A percentile compares a stretch with the other conserved stretches of the same genome.
Evolutionary conservation across 2,888 invertebrate species (phyloP).

Genomic region (Tetragonisca angustula): DNA sequence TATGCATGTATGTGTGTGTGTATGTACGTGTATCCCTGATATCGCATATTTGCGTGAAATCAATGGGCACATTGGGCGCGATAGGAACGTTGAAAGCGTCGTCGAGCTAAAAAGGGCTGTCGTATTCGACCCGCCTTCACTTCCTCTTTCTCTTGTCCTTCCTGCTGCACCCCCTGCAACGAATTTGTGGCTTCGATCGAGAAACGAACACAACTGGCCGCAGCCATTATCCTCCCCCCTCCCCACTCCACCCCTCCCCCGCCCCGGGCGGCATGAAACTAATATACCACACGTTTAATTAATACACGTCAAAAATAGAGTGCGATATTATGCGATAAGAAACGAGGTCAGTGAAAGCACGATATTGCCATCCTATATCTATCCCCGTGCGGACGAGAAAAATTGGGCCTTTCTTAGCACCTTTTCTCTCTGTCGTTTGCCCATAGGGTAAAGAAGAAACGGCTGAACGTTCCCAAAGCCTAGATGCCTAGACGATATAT

Average conservation of each 20-base stretch:
- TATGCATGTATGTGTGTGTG: too few species aligned
- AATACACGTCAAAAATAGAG: conserved; percentile 23
- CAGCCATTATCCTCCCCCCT: neutral
- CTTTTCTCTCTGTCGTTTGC: neutral
- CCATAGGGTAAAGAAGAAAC: neutral
- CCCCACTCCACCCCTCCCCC: too few species aligned
- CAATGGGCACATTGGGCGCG: conserved; percentile 7
- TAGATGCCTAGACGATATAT: neutral
- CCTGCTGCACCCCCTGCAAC: neutral
- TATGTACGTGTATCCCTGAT: neutral
- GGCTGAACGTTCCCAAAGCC: neutral
- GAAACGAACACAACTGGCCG: neutral
- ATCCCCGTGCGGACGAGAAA: neutral
- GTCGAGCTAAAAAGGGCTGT: conserved; percentile 19
- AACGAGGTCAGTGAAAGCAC: conserved; percentile 37
- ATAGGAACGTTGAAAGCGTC: conserved; percentile 7
- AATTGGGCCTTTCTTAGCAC: conserved; percentile 10
- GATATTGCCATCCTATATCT: conserved; percentile 29
- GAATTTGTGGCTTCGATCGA: conserved; percentile 29
- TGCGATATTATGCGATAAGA: conserved; percentile 27
- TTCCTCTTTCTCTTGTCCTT: neutral
- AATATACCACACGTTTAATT: conserved; percentile 15
- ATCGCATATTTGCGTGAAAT: conserved; percentile 41
- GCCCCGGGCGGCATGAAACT: neutral
- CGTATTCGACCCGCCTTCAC: neutral